A percentile compares a stretch with the other conserved stretches of the same genome.
Conservation (phyloP, 2,797 vertebrate genomes). For the Choloepus didactylus region DNA sequence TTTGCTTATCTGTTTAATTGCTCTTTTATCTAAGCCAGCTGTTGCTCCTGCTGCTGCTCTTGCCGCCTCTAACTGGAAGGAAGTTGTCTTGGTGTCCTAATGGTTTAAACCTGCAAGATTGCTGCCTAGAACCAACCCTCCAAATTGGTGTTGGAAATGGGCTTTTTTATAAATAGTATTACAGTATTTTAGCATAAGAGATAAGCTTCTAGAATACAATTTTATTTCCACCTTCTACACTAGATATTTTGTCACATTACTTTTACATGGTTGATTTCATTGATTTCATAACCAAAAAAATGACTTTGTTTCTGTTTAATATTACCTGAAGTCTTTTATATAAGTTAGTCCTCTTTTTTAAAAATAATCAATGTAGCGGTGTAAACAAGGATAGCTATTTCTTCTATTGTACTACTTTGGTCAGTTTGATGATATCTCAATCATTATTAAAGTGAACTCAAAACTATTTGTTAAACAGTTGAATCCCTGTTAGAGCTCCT, state of each 20-base stretch:
- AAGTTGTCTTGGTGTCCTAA: conserved; percentile 39
- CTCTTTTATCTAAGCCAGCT: conserved; percentile 68
- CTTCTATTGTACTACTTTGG: conserved; percentile 4
- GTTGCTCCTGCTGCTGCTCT: conserved; percentile 61
- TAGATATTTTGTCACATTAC: not conserved
- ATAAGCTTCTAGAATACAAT: not conserved
- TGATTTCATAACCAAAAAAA: conserved; percentile 47
- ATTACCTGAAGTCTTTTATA: not conserved
- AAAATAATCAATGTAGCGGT: conserved; percentile 58
- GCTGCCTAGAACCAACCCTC: not conserved
- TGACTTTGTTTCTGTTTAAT: not conserved
- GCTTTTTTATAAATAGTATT: conserved; percentile 19
- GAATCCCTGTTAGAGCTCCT: not conserved
- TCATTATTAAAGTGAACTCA: conserved; percentile 39
- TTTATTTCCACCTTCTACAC: not conserved
- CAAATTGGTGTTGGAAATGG: not conserved
- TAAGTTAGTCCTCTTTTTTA: conserved; percentile 6
- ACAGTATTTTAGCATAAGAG: conserved; percentile 28
- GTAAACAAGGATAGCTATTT: conserved; percentile 12
- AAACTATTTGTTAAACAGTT: not conserved
- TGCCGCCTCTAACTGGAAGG: conserved; percentile 14
- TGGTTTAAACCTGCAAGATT: conserved; percentile 51
- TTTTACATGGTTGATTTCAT: conserved; percentile 13
- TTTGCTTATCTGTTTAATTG: conserved; percentile 67
- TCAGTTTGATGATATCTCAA: conserved; percentile 26